Conservation (phyloP, 2,888 invertebrate species). For the Neuroscelio doddi region DNA sequence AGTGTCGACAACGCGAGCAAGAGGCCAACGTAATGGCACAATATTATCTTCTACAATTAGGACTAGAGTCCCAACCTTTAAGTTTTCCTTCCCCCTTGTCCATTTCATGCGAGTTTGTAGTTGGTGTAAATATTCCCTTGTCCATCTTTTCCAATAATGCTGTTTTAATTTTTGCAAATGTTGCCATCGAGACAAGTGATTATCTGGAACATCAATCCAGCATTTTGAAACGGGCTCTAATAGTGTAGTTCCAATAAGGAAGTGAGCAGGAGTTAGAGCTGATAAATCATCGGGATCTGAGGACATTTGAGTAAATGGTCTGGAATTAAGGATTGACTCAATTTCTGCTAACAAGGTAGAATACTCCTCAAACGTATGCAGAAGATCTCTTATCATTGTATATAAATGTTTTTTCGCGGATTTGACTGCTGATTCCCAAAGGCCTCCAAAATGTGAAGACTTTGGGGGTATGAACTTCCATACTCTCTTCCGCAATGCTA, state of each 20-base stretch:
- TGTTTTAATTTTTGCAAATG: conserved; percentile 8
- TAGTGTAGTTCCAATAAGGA: conserved; percentile 39
- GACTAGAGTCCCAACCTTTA: no score
- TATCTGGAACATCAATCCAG: conserved; percentile 12
- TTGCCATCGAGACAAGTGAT: no score
- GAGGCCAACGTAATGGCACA: no score
- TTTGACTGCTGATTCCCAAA: conserved; percentile 55
- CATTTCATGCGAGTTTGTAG: conserved; percentile 9
- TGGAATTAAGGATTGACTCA: conserved; percentile 40
- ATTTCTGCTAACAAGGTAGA: conserved; percentile 44
- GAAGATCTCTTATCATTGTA: not conserved
- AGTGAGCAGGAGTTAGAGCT: conserved; percentile 55
- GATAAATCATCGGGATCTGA: conserved; percentile 31
- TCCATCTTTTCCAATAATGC: conserved; percentile 12
- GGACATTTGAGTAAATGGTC: conserved; percentile 39
- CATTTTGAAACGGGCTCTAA: not conserved
- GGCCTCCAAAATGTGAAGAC: conserved; percentile 41
- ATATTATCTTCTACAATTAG: no score
- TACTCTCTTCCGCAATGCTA: conserved; percentile 10
- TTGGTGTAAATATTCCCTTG: conserved; percentile 8
- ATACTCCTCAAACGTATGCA: conserved; percentile 48
- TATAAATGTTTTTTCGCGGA: conserved; percentile 47
- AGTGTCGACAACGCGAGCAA: no score
- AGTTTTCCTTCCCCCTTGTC: not conserved
- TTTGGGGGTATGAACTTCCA: conserved; percentile 41